phyloP scores from a whole-genome alignment of 1,140 invertebrate genomes.

The Nymphalis io region DNA sequence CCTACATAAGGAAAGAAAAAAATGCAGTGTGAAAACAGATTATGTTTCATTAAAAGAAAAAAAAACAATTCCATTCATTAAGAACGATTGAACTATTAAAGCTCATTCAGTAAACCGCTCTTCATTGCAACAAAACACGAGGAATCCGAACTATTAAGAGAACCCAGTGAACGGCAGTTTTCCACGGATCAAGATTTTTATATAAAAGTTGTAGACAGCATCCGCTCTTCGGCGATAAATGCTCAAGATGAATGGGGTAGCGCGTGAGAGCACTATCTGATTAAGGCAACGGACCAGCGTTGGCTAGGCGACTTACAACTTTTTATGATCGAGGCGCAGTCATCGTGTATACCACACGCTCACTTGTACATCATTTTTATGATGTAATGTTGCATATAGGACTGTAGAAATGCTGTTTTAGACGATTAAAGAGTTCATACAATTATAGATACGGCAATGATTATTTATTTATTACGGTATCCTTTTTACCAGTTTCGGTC shows the following conservation, averaged over 20 bases:
- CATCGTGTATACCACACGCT: conserved; percentile 55
- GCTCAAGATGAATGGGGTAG: conserved; percentile 63
- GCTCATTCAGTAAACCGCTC: conserved; percentile 33
- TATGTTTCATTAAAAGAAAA: conserved; percentile 18
- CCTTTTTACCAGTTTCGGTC: no score
- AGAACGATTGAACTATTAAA: conserved; percentile 30
- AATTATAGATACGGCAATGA: background rate
- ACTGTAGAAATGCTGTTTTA: conserved; percentile 26
- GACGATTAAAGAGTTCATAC: background rate
- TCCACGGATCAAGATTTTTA: conserved; percentile 62
- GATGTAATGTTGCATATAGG: conserved; percentile 63
- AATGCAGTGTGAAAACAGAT: conserved; percentile 21
- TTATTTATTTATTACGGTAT: background rate
- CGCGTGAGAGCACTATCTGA: conserved; percentile 72
- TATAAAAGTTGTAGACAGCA: conserved; percentile 55
- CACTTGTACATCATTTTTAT: conserved; percentile 70
- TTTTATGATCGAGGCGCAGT: conserved; percentile 51
- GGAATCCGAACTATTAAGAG: conserved; percentile 42
- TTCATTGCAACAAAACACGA: conserved; percentile 43
- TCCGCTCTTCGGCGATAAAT: conserved; percentile 66
- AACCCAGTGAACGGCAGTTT: conserved; percentile 45
- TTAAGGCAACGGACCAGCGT: conserved; percentile 40
- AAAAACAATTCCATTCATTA: conserved; percentile 28
- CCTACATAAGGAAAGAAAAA: background rate
- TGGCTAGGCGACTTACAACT: conserved; percentile 56